Percentiles rank a stretch among this genome's conserved stretches.
Evolutionary conservation across 2,888 invertebrate species (phyloP).

Genomic region (Eilema depressum): DNA sequence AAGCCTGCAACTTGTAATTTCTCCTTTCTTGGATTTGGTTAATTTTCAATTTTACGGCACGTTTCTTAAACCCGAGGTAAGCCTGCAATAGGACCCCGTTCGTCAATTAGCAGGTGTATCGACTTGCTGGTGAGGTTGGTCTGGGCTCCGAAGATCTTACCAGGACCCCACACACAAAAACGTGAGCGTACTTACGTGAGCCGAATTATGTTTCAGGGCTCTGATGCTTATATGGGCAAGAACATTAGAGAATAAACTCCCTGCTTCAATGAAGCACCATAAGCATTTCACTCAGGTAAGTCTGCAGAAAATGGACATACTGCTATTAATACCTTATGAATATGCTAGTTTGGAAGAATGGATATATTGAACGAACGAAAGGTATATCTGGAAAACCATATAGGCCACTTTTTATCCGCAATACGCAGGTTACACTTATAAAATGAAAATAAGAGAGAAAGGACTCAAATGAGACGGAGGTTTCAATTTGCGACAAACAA

Average conservation of each 20-base stretch:
- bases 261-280: constrained; percentile 47
- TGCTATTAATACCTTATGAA: too few relatives aligned
- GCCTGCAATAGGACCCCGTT: too few relatives aligned
- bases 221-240: constrained; percentile 67
- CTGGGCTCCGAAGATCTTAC: background rate
- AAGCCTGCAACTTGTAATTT: background rate
- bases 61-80: too few relatives aligned
- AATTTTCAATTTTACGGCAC: too few relatives aligned
- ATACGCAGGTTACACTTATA: too few relatives aligned
- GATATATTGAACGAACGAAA: too few relatives aligned
- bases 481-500: too few relatives aligned
- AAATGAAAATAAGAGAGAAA: too few relatives aligned
- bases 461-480: too few relatives aligned
- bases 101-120: background rate
- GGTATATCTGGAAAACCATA: too few relatives aligned
- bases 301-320: background rate
- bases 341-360: background rate
- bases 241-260: constrained; percentile 58
- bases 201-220: constrained; percentile 56
- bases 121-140: background rate
- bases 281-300: constrained; percentile 42
- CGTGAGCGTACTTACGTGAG: too few relatives aligned
- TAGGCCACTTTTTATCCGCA: too few relatives aligned
- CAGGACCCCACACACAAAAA: background rate
- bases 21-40: background rate